Percentiles rank a stretch among this genome's conserved stretches.
These are phyloP conservation scores for Danaus melanippus DNA, from an alignment of 1,140 invertebrate species.

Conservation along the genomic window DNA sequence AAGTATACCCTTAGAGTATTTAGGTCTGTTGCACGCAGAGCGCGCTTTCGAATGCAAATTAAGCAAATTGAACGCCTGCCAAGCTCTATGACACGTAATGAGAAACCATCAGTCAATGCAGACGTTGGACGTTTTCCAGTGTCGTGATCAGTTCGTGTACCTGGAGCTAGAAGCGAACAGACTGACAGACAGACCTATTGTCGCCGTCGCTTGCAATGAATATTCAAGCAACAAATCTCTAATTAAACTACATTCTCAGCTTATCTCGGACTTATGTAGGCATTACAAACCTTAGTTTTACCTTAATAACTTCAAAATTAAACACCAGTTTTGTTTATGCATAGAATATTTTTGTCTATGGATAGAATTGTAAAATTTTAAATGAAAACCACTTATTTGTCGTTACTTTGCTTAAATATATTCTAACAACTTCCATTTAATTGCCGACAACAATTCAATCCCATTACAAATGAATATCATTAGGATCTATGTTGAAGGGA, in stretches of 20 bases:
- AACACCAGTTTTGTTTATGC: no score
- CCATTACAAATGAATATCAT: slow-evolving; percentile 42
- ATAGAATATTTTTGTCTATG: no score
- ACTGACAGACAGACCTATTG: no score
- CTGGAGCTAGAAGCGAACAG: slow-evolving; percentile 26
- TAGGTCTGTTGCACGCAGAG: slow-evolving; percentile 41
- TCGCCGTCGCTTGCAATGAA: no score
- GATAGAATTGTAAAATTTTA: no score
- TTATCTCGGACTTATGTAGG: no score
- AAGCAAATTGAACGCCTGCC: slow-evolving; percentile 48
- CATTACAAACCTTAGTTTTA: no score
- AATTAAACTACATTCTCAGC: no score
- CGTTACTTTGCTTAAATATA: no score
- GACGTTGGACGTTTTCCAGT: slow-evolving; percentile 43
- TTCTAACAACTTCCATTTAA: slow-evolving; percentile 1
- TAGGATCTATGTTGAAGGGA: slow-evolving; percentile 32
- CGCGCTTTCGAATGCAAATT: slow-evolving; percentile 50
- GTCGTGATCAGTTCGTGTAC: slow-evolving; percentile 48
- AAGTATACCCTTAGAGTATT: slow-evolving; percentile 38
- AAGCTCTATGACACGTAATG: slow-evolving; percentile 42
- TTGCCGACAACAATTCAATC: slow-evolving; percentile 1
- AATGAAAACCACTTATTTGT: no score
- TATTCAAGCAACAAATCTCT: no score
- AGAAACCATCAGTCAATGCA: slow-evolving; percentile 43
- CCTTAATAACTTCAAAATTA: no score